Percentiles rank a stretch among this genome's conserved stretches.
phyloP scores from a whole-genome alignment of 1,140 invertebrate genomes.

The Drosophila obscura region DNA sequence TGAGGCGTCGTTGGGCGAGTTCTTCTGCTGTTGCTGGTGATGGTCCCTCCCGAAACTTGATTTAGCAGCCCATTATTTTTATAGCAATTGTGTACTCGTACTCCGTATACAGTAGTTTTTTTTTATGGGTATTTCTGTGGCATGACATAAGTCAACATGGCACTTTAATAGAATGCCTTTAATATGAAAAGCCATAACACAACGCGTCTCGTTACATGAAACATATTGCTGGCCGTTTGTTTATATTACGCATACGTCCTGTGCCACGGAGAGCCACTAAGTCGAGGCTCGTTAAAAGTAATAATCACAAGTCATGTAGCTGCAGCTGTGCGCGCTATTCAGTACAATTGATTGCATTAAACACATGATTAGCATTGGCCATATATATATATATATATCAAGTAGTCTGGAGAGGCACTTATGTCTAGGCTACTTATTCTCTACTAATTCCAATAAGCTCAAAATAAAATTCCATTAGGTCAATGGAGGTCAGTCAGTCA shows the following conservation, averaged over 20 bases:
- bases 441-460: too few relatives aligned
- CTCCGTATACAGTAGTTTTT: slow-evolving; percentile 7
- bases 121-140: slow-evolving; percentile 53
- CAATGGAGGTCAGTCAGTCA: too few relatives aligned
- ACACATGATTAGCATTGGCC: slow-evolving; percentile 36
- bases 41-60: slow-evolving; percentile 49
- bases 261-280: slow-evolving; percentile 32
- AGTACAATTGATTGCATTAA: slow-evolving; percentile 63
- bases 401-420: slow-evolving; percentile 27
- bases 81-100: slow-evolving; percentile 48
- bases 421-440: slow-evolving; percentile 5
- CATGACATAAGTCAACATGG: slow-evolving; percentile 65
- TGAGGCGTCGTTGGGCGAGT: slow-evolving; percentile 21
- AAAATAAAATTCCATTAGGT: too few relatives aligned
- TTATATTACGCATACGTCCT: slow-evolving; percentile 49
- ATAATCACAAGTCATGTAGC: slow-evolving; percentile 45
- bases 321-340: slow-evolving; percentile 55
- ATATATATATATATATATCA: slow-evolving; percentile 6
- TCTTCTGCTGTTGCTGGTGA: slow-evolving; percentile 22
- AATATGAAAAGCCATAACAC: slow-evolving; percentile 69
- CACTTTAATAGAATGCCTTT: slow-evolving; percentile 68
- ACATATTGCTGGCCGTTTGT: slow-evolving; percentile 57
- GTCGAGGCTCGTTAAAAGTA: slow-evolving; percentile 71
- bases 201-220: slow-evolving; percentile 43
- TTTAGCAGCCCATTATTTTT: slow-evolving; percentile 53